Percentiles rank a stretch among this genome's conserved stretches.
Evolutionary conservation across 2,888 invertebrate genomes (phyloP).

Genomic region (Oeneis ivallda): DNA sequence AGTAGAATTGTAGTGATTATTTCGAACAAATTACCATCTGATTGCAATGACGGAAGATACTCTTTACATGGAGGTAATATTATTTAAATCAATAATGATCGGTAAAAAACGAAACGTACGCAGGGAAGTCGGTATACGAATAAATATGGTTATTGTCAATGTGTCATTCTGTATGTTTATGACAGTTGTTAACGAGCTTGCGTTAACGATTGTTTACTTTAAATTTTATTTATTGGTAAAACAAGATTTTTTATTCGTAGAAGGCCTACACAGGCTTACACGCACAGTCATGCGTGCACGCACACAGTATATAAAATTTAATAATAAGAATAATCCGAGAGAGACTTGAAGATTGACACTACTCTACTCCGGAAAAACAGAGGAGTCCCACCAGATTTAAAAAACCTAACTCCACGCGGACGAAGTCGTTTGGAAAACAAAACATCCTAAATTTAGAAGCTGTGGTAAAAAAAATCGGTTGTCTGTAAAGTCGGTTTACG

Average conservation of each 20-base stretch:
- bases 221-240: slow-evolving; percentile 4
- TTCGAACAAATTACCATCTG: slow-evolving; percentile 17
- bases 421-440: too few relatives aligned
- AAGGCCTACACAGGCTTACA: too few relatives aligned
- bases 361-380: too few relatives aligned
- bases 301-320: not conserved
- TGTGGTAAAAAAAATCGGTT: too few relatives aligned
- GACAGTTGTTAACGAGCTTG: slow-evolving; percentile 24
- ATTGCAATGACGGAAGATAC: slow-evolving; percentile 31
- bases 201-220: slow-evolving; percentile 20
- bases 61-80: slow-evolving; percentile 29
- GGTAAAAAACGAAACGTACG: slow-evolving; percentile 1
- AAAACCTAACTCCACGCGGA: too few relatives aligned
- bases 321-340: too few relatives aligned
- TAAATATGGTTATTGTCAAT: slow-evolving; percentile 11
- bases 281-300: too few relatives aligned
- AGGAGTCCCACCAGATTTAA: too few relatives aligned
- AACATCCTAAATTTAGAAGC: too few relatives aligned
- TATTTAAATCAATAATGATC: slow-evolving; percentile 34
- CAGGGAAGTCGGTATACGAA: slow-evolving; percentile 2
- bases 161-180: slow-evolving; percentile 24
- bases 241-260: not conserved
- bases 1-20: slow-evolving; percentile 11
- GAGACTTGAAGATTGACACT: too few relatives aligned
- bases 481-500: too few relatives aligned